These are phyloP conservation scores for Abrostola triplasia DNA, from an alignment of 2,888 invertebrate species.

Conservation along the genomic window DNA sequence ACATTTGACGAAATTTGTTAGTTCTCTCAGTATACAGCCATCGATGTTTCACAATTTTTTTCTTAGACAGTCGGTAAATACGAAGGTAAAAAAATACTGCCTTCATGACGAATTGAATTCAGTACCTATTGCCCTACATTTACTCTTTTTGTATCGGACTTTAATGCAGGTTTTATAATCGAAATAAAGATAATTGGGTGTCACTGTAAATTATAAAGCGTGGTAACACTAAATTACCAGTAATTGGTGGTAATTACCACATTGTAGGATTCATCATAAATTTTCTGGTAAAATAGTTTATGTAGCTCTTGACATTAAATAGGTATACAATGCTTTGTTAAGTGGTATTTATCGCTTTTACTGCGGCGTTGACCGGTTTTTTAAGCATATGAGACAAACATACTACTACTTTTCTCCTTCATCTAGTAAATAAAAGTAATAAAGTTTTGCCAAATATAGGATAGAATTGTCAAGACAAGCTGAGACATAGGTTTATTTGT, in stretches of 20 bases:
- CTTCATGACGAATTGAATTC: background rate
- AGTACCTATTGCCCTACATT: background rate
- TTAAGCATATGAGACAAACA: too few relatives aligned
- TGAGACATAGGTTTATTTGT: constrained; percentile 12
- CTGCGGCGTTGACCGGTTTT: too few relatives aligned
- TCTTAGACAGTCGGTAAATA: too few relatives aligned
- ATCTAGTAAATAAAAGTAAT: background rate
- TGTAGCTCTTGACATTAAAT: background rate
- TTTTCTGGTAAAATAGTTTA: background rate
- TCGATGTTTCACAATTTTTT: too few relatives aligned
- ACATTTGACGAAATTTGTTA: too few relatives aligned
- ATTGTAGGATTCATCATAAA: background rate
- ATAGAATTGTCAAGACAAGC: too few relatives aligned
- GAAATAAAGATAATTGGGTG: constrained; percentile 1
- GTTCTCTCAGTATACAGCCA: too few relatives aligned
- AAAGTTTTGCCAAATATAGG: background rate
- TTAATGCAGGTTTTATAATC: background rate
- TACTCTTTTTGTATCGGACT: too few relatives aligned
- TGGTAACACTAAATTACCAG: background rate
- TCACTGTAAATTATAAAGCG: background rate
- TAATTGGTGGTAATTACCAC: background rate
- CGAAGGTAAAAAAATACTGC: too few relatives aligned
- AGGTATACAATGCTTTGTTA: background rate
- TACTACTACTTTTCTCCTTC: too few relatives aligned
- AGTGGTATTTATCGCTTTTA: too few relatives aligned